These are phyloP conservation scores for Myripristis murdjan DNA, from an alignment of 2,797 vertebrate species.

Conservation along the genomic window DNA sequence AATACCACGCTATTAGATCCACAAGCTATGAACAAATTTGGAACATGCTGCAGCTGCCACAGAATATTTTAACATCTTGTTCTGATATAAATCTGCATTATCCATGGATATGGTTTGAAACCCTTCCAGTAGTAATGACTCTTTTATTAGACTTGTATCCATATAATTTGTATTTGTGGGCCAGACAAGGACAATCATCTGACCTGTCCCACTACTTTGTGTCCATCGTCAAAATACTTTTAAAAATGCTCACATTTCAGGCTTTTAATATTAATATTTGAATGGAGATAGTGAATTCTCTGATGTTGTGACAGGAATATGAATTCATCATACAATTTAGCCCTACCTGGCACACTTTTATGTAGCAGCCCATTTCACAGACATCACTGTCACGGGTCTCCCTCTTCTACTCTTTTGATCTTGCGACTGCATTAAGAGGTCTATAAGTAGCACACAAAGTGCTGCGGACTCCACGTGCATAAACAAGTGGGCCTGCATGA, in stretches of 20 bases:
- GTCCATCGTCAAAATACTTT: neutral
- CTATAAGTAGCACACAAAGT: conserved; percentile 70
- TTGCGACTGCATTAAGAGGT: conserved; percentile 52
- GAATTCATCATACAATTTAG: conserved; percentile 28
- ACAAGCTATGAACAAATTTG: conserved; percentile 1
- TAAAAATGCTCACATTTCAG: neutral
- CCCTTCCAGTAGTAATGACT: neutral
- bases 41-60: neutral
- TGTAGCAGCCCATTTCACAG: conserved; percentile 54
- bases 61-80: neutral
- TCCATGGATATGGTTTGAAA: neutral
- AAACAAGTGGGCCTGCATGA: conserved; percentile 65
- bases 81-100: neutral
- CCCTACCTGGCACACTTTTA: conserved; percentile 65
- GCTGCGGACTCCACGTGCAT: conserved; percentile 72
- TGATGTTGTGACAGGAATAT: conserved; percentile 15
- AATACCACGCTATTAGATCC: conserved; percentile 27
- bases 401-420: conserved; percentile 65
- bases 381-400: conserved; percentile 44
- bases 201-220: neutral
- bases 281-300: neutral
- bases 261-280: neutral
- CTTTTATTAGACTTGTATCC: neutral
- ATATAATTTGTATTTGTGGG: neutral
- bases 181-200: neutral